Evolutionary conservation across 2,113 vertebrate species (phyloP).

Genomic region (Melanotaenia duboulayi): DNA sequence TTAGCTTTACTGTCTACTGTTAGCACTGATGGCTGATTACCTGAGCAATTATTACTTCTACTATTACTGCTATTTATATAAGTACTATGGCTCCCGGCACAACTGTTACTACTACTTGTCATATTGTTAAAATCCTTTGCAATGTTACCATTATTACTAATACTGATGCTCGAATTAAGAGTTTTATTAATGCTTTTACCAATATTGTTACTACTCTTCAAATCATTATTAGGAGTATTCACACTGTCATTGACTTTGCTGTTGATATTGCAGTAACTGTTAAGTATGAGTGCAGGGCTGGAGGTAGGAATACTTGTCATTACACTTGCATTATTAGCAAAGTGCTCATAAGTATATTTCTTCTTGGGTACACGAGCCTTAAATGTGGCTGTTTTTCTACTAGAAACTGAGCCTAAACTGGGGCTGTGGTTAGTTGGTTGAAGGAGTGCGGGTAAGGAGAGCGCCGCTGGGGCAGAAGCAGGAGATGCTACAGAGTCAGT

Average conservation of each 20-base stretch:
- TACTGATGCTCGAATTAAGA: conserved; percentile 41
- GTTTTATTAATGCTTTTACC: conserved; percentile 60
- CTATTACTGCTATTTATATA: conserved; percentile 67
- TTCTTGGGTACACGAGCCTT: conserved; percentile 91
- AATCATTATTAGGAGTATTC: conserved; percentile 45
- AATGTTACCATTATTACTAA: conserved; percentile 48
- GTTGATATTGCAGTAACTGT: conserved; percentile 66
- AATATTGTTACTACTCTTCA: conserved; percentile 60
- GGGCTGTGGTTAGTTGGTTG: conserved; percentile 70
- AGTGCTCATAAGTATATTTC: conserved; percentile 89
- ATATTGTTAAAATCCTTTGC: conserved; percentile 41
- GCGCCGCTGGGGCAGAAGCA: conserved; percentile 59
- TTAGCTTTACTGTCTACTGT: conserved; percentile 53
- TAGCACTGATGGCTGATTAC: conserved; percentile 71
- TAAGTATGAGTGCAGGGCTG: conserved; percentile 58
- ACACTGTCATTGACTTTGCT: conserved; percentile 58
- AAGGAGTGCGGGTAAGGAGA: conserved; percentile 52
- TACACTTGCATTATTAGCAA: conserved; percentile 64
- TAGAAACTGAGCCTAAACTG: conserved; percentile 78
- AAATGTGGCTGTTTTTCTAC: conserved; percentile 92
- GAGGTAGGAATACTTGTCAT: conserved; percentile 67
- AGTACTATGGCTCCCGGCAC: conserved; percentile 58
- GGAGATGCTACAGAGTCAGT: conserved; percentile 51
- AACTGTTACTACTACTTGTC: conserved; percentile 50
- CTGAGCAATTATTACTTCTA: conserved; percentile 74